A percentile compares a stretch with the other conserved stretches of the same genome.
phyloP scores from a whole-genome alignment of 2,113 vertebrate genomes.

The Caracal caracal region DNA sequence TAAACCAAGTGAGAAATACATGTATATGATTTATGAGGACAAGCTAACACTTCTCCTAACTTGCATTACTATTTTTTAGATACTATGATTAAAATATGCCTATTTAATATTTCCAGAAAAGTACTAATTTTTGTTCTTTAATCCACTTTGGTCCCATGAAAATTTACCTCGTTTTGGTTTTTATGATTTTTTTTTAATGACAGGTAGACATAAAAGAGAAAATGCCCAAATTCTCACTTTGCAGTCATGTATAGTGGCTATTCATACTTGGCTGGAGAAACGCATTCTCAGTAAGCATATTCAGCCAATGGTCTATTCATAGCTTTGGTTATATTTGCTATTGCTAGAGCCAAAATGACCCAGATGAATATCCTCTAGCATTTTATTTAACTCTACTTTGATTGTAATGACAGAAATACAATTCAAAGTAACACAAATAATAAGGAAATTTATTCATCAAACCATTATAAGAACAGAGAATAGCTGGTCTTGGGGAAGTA shows the following conservation, averaged over 20 bases:
- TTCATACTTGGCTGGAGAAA: constrained; percentile 25
- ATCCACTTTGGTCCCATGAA: not conserved
- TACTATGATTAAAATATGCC: not conserved
- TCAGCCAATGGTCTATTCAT: not conserved
- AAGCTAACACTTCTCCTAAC: not conserved
- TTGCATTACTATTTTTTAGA: not conserved
- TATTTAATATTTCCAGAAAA: not conserved
- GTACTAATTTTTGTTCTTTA: not conserved
- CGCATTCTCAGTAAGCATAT: not conserved
- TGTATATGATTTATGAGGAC: not conserved
- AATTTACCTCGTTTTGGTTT: not conserved
- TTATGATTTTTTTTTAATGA: constrained; percentile 17
- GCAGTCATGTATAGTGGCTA: not conserved
- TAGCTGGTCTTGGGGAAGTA: not conserved
- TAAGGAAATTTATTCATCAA: constrained; percentile 7
- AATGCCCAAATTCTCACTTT: not conserved
- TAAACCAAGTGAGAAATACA: not conserved
- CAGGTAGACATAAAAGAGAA: not conserved
- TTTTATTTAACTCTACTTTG: not conserved
- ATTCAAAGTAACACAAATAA: not conserved
- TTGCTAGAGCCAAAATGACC: not conserved
- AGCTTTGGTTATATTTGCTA: constrained; percentile 29
- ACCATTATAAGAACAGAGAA: not conserved
- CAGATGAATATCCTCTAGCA: not conserved
- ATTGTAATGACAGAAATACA: not conserved